These are phyloP conservation scores for Cerastis rubricosa DNA, from an alignment of 2,888 invertebrate genomes.

Conservation along the genomic window DNA sequence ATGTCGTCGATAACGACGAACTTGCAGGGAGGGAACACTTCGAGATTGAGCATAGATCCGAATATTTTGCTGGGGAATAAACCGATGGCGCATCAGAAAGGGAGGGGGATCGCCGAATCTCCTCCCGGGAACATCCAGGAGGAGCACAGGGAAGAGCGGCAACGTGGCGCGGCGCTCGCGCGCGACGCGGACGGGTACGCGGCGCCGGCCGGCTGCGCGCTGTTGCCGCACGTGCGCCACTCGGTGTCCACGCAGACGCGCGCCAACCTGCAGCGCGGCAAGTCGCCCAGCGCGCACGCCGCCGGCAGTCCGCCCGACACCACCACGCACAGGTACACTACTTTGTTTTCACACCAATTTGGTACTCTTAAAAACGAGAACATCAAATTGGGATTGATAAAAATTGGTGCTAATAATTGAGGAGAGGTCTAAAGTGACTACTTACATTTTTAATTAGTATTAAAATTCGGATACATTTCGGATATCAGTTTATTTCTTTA, in stretches of 20 bases:
- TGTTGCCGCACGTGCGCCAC: conserved; percentile 86
- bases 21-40: conserved; percentile 78
- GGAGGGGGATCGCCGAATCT: conserved; percentile 72
- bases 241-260: conserved; percentile 95
- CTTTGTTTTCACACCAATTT: not conserved
- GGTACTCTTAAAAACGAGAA: not conserved
- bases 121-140: conserved; percentile 45
- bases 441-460: not conserved
- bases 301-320: conserved; percentile 93
- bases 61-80: conserved; percentile 88
- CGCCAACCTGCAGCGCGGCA: conserved; percentile 63
- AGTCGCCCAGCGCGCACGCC: conserved; percentile 76
- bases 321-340: conserved; percentile 93
- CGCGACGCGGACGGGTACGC: conserved; percentile 71
- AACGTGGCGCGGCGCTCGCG: conserved; percentile 14
- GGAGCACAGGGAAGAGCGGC: conserved; percentile 67
- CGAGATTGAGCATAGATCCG: conserved; percentile 91
- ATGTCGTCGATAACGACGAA: conserved; percentile 76
- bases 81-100: conserved; percentile 72
- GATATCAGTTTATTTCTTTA: not conserved
- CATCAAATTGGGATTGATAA: not conserved
- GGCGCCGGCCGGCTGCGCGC: conserved; percentile 72
- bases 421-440: not conserved
- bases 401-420: not conserved
- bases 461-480: no score